phyloP scores from a whole-genome alignment of 2,113 vertebrate species.

The Pterophyllum scalare region DNA sequence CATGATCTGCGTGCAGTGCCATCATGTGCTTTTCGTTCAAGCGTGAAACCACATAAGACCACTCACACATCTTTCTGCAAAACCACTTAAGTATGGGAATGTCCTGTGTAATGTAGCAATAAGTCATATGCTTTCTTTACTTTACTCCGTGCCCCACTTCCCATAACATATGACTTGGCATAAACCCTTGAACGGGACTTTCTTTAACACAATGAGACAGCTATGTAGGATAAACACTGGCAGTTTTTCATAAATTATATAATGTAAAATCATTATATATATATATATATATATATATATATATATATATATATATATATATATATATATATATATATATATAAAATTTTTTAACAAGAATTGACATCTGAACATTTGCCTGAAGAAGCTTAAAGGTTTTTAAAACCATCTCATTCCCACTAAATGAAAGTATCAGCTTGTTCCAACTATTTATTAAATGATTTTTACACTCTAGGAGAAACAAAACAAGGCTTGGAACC shows the following conservation, averaged over 20 bases:
- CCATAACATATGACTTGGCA: constrained; percentile 39
- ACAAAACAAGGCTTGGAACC: neutral
- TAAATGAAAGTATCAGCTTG: neutral
- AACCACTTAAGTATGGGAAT: constrained; percentile 56
- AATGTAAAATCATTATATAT: neutral
- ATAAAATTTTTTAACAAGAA: neutral
- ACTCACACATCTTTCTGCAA: constrained; percentile 56
- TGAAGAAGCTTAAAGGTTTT: neutral
- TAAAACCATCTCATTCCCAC: neutral
- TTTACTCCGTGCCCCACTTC: constrained; percentile 52
- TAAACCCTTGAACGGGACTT: constrained; percentile 23
- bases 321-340: too few relatives aligned
- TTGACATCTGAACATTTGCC: neutral
- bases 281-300: too few relatives aligned
- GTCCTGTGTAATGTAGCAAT: constrained; percentile 42
- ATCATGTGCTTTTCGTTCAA: constrained; percentile 67
- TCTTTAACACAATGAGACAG: neutral
- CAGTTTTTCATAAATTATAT: neutral
- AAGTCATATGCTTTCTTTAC: constrained; percentile 68
- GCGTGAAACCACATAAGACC: constrained; percentile 53
- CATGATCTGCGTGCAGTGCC: constrained; percentile 36
- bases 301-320: too few relatives aligned
- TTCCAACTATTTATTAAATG: neutral
- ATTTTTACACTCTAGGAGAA: neutral
- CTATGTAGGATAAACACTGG: neutral